Evolutionary conservation across 2,888 invertebrate species (phyloP).

Genomic region (Pseudococcus jackbeardsleyi): DNA sequence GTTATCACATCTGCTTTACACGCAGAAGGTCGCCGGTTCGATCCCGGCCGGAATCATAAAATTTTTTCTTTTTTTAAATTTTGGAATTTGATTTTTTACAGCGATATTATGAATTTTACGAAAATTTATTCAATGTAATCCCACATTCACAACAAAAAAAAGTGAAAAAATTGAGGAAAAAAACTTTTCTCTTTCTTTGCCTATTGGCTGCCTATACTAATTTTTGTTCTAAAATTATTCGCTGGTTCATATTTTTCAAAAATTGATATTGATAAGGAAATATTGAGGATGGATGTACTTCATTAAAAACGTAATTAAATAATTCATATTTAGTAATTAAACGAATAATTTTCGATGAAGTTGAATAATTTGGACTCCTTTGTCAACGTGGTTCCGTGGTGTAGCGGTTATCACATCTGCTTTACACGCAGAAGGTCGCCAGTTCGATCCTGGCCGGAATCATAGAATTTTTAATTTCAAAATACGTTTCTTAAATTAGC

Average conservation of each 20-base stretch:
- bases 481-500: neutral
- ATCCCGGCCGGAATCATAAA: conserved; percentile 66
- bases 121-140: neutral
- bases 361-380: neutral
- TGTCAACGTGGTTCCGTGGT: conserved; percentile 66
- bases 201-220: too few relatives aligned
- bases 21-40: conserved; percentile 68
- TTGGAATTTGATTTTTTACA: neutral
- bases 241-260: too few relatives aligned
- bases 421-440: conserved; percentile 68
- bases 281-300: too few relatives aligned
- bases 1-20: conserved; percentile 68
- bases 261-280: too few relatives aligned
- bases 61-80: conserved; percentile 27
- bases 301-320: too few relatives aligned
- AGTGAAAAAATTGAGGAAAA: neutral
- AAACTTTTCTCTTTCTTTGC: too few relatives aligned
- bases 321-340: neutral
- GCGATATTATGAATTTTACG: neutral
- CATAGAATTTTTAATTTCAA: conserved; percentile 53
- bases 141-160: neutral
- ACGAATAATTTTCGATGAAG: neutral
- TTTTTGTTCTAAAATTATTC: too few relatives aligned
- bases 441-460: conserved; percentile 67
- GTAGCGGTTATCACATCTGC: conserved; percentile 68